These are phyloP conservation scores for Acipenser oxyrinchus DNA, from an alignment of 2,797 vertebrate species.

Conservation along the genomic window DNA sequence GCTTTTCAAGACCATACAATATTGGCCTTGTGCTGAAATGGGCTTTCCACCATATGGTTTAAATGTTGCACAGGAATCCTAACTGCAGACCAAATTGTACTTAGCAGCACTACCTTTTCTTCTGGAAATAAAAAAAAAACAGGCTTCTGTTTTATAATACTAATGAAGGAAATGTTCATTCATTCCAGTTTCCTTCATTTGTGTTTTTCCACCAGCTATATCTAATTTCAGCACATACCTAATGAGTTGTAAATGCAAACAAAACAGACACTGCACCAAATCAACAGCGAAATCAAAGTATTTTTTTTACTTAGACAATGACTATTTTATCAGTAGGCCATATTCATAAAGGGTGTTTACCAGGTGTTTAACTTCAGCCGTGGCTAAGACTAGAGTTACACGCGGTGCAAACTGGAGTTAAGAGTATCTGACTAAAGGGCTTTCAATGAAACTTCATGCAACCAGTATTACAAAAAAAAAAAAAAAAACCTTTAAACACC, in stretches of 20 bases:
- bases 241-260: not conserved
- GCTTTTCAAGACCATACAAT: not conserved
- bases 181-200: not conserved
- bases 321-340: too few species aligned
- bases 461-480: too few species aligned
- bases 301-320: too few species aligned
- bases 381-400: too few species aligned
- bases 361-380: too few species aligned
- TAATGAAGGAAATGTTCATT: not conserved
- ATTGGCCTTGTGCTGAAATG: constrained; percentile 2
- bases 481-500: too few species aligned
- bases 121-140: not conserved
- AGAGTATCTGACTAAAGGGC: too few species aligned
- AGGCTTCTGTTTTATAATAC: constrained; percentile 1
- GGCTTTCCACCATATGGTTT: constrained; percentile 1
- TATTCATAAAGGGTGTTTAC: too few species aligned
- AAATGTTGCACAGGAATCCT: constrained; percentile 2
- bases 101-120: not conserved
- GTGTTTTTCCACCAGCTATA: not conserved
- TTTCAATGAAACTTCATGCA: too few species aligned
- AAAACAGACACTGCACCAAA: not conserved
- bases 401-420: too few species aligned
- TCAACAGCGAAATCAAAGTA: not conserved
- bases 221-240: not conserved
- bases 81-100: not conserved